A percentile compares a stretch with the other conserved stretches of the same genome.
Conservation (phyloP, 2,797 vertebrate genomes). For the Muscicapa comitata region DNA sequence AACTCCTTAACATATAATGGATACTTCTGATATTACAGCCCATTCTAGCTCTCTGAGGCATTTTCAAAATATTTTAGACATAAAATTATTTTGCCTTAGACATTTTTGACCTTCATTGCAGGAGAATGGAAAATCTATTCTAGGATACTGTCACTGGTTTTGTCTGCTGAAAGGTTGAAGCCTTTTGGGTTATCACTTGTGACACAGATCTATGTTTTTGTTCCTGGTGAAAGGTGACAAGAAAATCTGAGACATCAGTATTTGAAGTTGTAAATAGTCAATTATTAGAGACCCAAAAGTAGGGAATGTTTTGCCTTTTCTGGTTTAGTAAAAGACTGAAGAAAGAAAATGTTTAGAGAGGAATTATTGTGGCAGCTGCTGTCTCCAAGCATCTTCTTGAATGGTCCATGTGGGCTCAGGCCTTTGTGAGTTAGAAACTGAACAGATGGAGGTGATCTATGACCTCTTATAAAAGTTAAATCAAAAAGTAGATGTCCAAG, state of each 20-base stretch:
- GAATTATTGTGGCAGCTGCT: not conserved
- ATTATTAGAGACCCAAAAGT: not conserved
- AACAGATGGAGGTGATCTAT: not conserved
- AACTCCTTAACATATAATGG: not conserved
- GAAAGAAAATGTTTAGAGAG: not conserved
- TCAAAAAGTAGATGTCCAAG: not conserved
- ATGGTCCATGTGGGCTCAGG: not conserved
- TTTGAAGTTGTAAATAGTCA: not conserved
- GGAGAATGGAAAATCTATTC: not conserved
- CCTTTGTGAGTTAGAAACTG: not conserved
- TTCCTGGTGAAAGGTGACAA: not conserved
- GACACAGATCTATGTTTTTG: not conserved
- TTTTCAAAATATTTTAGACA: not conserved
- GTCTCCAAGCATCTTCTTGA: not conserved
- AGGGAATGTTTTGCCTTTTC: not conserved
- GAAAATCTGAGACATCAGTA: not conserved
- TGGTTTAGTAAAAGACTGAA: not conserved
- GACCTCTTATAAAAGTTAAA: not conserved
- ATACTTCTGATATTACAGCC: not conserved
- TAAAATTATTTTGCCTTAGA: not conserved
- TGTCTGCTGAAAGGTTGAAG: not conserved
- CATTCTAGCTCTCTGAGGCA: not conserved
- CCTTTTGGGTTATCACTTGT: not conserved
- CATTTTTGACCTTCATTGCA: not conserved
- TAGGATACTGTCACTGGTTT: not conserved